phyloP scores from a whole-genome alignment of 2,797 vertebrate species.

The Girardinus metallicus region DNA sequence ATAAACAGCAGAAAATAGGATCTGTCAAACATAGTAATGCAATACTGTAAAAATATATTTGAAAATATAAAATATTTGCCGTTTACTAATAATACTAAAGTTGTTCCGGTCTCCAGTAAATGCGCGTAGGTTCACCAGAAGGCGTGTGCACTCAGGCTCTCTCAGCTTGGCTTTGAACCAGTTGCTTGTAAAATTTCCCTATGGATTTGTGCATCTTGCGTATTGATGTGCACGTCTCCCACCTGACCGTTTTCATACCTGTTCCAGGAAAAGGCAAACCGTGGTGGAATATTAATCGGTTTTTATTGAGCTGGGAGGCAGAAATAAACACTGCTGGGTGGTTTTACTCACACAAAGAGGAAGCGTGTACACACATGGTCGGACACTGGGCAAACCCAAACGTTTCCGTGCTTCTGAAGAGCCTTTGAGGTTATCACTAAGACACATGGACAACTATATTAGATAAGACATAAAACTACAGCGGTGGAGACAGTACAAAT shows the following conservation, averaged over 20 bases:
- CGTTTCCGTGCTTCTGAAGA: slow-evolving; percentile 94
- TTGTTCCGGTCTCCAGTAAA: background rate
- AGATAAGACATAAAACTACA: background rate
- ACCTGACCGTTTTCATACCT: slow-evolving; percentile 97
- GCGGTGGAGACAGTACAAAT: too few relatives aligned
- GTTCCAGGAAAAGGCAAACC: slow-evolving; percentile 41
- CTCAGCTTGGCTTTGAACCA: slow-evolving; percentile 77
- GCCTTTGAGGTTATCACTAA: slow-evolving; percentile 94
- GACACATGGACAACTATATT: slow-evolving; percentile 11
- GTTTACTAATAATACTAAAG: slow-evolving; percentile 28
- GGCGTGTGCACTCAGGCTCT: slow-evolving; percentile 1
- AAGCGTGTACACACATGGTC: slow-evolving; percentile 96
- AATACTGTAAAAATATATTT: slow-evolving; percentile 42
- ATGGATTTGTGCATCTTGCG: slow-evolving; percentile 92
- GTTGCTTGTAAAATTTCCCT: slow-evolving; percentile 93
- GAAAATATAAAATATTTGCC: slow-evolving; percentile 36
- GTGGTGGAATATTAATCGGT: background rate
- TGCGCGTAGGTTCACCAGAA: background rate
- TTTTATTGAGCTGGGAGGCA: background rate
- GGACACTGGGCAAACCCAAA: slow-evolving; percentile 93
- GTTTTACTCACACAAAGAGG: slow-evolving; percentile 93
- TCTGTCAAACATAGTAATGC: slow-evolving; percentile 18
- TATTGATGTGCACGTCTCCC: slow-evolving; percentile 94
- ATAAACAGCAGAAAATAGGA: background rate
- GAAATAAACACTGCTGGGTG: background rate